Evolutionary conservation across 2,797 vertebrate genomes (phyloP), one percentile per base, ranked within the genome.

Genomic region (Spondyliosoma cantharus): DNA sequence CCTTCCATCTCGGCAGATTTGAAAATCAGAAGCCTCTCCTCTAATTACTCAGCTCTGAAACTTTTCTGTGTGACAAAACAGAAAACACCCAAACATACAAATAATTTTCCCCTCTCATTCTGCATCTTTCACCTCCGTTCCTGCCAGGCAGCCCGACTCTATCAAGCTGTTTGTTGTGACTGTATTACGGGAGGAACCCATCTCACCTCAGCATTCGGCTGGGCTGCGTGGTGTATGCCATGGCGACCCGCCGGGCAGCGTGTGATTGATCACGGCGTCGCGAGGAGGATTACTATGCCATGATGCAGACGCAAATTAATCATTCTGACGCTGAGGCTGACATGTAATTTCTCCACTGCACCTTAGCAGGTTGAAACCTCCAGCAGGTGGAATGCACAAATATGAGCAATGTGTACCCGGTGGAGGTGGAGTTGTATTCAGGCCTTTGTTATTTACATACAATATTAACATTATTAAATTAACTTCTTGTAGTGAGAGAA

Each of bases 291-390:
- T 91, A 90, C 91, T 81, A 89, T 78, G 89, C 85, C 76, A 77
- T 65, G 86, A 90, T 81, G 86, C 88, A 76, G 89, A 83, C 89
- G 90, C 88, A 81, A 87, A 94, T 94, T 89, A 93, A 94, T 95
- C 93, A 93, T 92, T 56, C 74, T 91, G 92, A 86, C 92, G 83
- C 68, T 4, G 62, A 5, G 86, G 81, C 84, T 87, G 90, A 93
- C 89, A 78, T 90, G 90, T 93, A 85, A 92, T 93, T 91, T 90
- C 90, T 90, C 67, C 58, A 60, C 78, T 71, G 75, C 74, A 83
- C 25, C 62, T 87, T 84, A 64, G 83, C 73, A 58, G 86, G 60
- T 61, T 64, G 65, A 79, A 88, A 88, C 87, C 84, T 89, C 66
- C 72, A 52, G 82, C 90, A 82, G 86, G 80, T 83, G 83, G 74